phyloP scores from a whole-genome alignment of 1,140 invertebrate species.

The Ooceraea biroi region DNA sequence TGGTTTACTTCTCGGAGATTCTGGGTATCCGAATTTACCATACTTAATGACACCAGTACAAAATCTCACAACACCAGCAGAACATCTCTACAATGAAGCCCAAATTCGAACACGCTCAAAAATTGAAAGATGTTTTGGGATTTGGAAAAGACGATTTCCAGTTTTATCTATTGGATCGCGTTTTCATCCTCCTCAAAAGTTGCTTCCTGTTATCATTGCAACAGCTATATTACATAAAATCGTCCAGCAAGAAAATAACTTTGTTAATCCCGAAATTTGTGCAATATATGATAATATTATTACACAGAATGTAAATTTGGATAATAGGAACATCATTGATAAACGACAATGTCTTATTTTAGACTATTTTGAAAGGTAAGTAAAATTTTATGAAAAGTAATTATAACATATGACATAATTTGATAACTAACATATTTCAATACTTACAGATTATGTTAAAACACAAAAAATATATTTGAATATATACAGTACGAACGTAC shows the following conservation, averaged over 20 bases:
- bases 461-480: too few species aligned
- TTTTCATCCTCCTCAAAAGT: not conserved
- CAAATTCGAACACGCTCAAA: conserved; percentile 15
- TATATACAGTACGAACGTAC: too few species aligned
- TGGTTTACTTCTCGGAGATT: conserved; percentile 2
- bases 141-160: conserved; percentile 1
- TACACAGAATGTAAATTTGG: not conserved
- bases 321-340: not conserved
- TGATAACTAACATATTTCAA: too few species aligned
- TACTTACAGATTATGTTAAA: too few species aligned
- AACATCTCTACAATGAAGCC: not conserved
- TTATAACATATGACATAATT: not conserved
- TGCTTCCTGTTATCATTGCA: not conserved
- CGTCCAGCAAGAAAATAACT: not conserved
- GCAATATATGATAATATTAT: conserved; percentile 22
- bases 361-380: conserved; percentile 1
- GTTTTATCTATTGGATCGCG: not conserved
- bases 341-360: not conserved
- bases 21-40: not conserved
- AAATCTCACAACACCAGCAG: not conserved
- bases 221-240: conserved; percentile 10
- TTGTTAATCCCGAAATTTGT: not conserved
- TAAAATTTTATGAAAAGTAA: not conserved
- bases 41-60: conserved; percentile 1
- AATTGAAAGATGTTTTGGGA: conserved; percentile 7